Conservation (phyloP, 2,113 vertebrate genomes). For the Pteropus alecto region DNA sequence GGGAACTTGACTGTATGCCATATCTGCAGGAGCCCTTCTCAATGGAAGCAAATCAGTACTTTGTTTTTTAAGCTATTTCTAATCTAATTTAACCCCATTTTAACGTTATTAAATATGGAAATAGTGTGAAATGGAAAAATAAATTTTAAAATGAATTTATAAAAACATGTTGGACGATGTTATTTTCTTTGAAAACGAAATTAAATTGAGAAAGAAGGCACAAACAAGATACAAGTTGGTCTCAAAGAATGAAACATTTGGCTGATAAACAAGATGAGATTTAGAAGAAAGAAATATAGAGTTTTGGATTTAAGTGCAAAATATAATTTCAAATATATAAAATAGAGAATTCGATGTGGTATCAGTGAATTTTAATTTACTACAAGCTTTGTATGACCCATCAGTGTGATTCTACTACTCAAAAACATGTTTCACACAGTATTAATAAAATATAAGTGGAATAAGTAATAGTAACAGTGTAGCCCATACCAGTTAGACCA, state of each 20-base stretch:
- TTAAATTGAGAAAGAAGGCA: not conserved
- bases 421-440: not conserved
- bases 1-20: not conserved
- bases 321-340: not conserved
- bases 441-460: not conserved
- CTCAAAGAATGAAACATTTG: not conserved
- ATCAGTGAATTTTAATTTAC: not conserved
- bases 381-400: not conserved
- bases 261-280: not conserved
- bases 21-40: not conserved
- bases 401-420: not conserved
- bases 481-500: not conserved
- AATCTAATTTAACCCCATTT: not conserved
- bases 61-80: not conserved
- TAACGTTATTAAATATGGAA: not conserved
- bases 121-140: not conserved
- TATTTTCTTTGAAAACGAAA: slow-evolving; percentile 16
- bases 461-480: not conserved
- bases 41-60: not conserved
- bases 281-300: not conserved
- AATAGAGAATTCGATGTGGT: not conserved
- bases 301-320: not conserved
- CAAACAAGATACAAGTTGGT: not conserved
- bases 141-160: not conserved
- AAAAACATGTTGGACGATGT: not conserved